phyloP scores from a whole-genome alignment of 2,888 invertebrate genomes.

The Platycnemis pennipes region DNA sequence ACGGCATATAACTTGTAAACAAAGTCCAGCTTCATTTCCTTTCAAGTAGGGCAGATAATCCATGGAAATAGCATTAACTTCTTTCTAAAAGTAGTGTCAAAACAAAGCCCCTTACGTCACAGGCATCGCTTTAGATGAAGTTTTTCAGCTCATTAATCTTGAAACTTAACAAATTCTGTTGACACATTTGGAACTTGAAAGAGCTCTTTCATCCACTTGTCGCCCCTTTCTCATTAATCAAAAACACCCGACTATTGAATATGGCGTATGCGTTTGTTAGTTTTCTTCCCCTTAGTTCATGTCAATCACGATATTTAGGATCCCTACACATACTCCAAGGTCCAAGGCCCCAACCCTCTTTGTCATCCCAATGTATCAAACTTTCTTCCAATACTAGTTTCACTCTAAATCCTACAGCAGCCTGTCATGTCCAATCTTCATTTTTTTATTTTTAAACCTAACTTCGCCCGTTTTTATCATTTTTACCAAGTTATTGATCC shows the following conservation, averaged over 20 bases:
- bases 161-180: background rate
- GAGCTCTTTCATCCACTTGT: background rate
- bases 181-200: background rate
- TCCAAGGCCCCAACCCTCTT: background rate
- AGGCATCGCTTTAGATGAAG: background rate
- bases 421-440: background rate
- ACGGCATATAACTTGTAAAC: background rate
- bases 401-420: background rate
- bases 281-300: background rate
- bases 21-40: background rate
- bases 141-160: background rate
- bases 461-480: background rate
- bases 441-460: background rate
- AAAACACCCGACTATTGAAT: background rate
- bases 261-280: background rate
- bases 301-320: background rate
- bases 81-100: background rate
- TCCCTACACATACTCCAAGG: background rate
- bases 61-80: background rate
- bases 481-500: background rate
- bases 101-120: background rate
- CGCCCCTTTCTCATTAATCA: background rate
- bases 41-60: background rate
- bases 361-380: background rate
- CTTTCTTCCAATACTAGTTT: constrained; percentile 6